These are phyloP conservation scores for Ageneiosus marmoratus DNA, from an alignment of 2,113 vertebrate species.

Conservation along the genomic window DNA sequence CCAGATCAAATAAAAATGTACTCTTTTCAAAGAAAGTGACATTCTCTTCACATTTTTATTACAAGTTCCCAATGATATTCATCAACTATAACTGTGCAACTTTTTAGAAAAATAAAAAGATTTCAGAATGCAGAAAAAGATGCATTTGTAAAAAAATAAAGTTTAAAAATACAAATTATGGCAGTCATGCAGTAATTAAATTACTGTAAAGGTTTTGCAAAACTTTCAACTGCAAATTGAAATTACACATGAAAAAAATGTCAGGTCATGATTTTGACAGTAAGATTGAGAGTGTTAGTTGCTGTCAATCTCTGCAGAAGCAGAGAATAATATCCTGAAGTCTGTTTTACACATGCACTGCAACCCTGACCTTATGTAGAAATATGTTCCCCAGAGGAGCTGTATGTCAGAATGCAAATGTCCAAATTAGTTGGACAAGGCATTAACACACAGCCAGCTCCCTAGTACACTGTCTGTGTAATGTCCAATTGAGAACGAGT, in stretches of 20 bases:
- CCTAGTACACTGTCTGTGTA: too few species aligned
- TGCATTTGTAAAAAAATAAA: background rate
- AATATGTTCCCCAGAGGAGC: too few species aligned
- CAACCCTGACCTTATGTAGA: too few species aligned
- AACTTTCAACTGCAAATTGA: background rate
- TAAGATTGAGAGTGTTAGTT: background rate
- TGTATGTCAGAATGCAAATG: too few species aligned
- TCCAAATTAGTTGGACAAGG: too few species aligned
- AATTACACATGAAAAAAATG: background rate
- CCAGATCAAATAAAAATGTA: background rate
- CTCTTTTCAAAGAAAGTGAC: background rate
- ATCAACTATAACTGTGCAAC: background rate
- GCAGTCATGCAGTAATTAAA: background rate
- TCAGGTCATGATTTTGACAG: background rate
- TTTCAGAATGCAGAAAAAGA: background rate
- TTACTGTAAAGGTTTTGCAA: background rate
- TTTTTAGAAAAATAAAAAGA: background rate
- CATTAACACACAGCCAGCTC: too few species aligned
- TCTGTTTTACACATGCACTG: too few species aligned
- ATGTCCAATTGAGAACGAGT: too few species aligned
- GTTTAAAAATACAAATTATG: background rate
- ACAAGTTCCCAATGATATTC: background rate
- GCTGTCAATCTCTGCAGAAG: background rate
- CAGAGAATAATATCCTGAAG: too few species aligned
- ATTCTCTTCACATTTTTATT: background rate